These are phyloP conservation scores for Lamellibrachia columna DNA, from an alignment of 2,888 invertebrate species.

Conservation along the genomic window DNA sequence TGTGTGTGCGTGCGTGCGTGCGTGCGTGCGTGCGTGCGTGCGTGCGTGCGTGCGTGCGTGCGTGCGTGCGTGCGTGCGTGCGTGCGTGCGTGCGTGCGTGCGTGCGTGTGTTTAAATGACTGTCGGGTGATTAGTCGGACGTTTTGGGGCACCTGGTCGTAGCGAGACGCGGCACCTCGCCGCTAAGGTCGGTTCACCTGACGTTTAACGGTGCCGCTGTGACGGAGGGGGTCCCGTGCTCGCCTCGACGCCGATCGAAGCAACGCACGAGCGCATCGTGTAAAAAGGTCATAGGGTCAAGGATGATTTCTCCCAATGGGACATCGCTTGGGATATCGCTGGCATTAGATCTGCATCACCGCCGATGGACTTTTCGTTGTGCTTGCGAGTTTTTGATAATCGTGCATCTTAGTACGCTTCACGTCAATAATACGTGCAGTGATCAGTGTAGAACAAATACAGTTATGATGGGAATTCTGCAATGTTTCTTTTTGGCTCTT, in stretches of 20 bases:
- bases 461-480: no score
- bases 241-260: background rate
- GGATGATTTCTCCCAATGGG: background rate
- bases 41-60: no score
- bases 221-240: background rate
- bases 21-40: no score
- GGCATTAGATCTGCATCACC: background rate
- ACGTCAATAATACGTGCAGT: no score
- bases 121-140: background rate
- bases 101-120: background rate
- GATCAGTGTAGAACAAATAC: no score
- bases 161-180: background rate
- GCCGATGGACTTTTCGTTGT: background rate
- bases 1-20: no score
- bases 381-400: background rate
- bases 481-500: no score
- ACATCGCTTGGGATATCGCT: background rate
- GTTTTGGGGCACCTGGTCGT: background rate
- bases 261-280: background rate
- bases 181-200: background rate
- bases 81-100: no score
- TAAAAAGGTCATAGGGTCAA: background rate
- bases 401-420: background rate
- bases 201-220: background rate
- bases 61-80: no score